Percentiles rank a stretch among this genome's conserved stretches.
Conservation (phyloP, 2,888 invertebrate genomes). For the Lycia hirtaria region DNA sequence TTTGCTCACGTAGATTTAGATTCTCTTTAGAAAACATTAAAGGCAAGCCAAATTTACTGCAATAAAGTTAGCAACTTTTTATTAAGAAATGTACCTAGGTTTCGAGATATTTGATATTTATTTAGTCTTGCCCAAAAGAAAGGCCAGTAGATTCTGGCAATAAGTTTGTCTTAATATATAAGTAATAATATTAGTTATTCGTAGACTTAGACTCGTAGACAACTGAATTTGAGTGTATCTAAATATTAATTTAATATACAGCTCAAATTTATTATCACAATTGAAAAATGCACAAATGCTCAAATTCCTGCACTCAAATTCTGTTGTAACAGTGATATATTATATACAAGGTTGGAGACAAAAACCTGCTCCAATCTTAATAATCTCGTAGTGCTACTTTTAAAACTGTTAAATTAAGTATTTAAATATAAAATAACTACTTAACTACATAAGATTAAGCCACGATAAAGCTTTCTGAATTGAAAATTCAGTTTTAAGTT, state of each 20-base stretch:
- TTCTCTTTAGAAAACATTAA: neutral
- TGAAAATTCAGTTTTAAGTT: slow-evolving; percentile 7
- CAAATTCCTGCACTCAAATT: slow-evolving; percentile 11
- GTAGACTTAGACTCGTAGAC: neutral
- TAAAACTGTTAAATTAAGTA: slow-evolving; percentile 9
- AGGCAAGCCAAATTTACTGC: slow-evolving; percentile 23
- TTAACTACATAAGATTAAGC: slow-evolving; percentile 1
- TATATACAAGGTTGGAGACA: neutral
- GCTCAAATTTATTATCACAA: neutral
- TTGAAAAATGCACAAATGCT: neutral
- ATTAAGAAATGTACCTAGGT: neutral
- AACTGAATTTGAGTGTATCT: slow-evolving; percentile 13
- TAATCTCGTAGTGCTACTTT: slow-evolving; percentile 30
- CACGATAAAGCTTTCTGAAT: slow-evolving; percentile 5
- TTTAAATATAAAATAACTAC: slow-evolving; percentile 3
- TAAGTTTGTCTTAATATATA: slow-evolving; percentile 42
- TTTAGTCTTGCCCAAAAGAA: slow-evolving; percentile 34
- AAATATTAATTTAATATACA: neutral
- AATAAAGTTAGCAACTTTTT: neutral
- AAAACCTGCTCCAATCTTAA: slow-evolving; percentile 18
- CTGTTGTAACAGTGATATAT: slow-evolving; percentile 2
- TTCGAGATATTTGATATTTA: neutral
- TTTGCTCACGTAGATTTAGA: slow-evolving; percentile 38
- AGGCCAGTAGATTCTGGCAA: slow-evolving; percentile 48
- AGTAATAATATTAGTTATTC: neutral